Base-by-base conservation (phyloP, 2,797 vertebrate species). In the Tympanoctomys barrerae region DNA sequence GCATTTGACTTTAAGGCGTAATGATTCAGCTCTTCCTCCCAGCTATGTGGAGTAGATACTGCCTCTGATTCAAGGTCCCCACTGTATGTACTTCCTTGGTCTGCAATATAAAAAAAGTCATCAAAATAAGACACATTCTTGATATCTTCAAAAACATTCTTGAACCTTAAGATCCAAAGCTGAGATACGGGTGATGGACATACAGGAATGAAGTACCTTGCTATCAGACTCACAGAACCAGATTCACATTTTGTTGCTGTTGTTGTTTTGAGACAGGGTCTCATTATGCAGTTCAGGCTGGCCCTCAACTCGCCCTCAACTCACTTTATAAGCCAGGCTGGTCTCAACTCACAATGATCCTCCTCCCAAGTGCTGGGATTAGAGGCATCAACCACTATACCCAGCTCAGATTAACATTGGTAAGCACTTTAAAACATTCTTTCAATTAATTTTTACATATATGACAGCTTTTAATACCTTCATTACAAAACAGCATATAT, bases 51-150 rank as follows among this genome's bases (percentile, higher is more conserved):
- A 87, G 98, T 99, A 92, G 99, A 99, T 88, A 99, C 99, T 0
- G 99, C 99, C 54, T 99, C 99, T 0, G 99, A 99, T 94, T 99
- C 99, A 96, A 99, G 97, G 94, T 99, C 99, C 28, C 99, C 99
- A 0, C 99, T 99, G 93, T 99, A 99, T 5, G 98, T 99, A 97
- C 99, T 99, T 78, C 98, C 98, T 96, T 99, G 99, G 87, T 99
- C 99, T 99, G 98, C 68, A 94, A 96, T 0, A 14, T 22, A 96
- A 84, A 95, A 61, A 94, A 0, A 36, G 0, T 6, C 39, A 59
- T 89, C 52, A 84, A n/a, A 94, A 95, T 91, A 71, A 92, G 49
- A 75, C 1, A 68, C 13, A 59, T 9, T 82, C 14, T 33, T 70
- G 24, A 80, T n/a, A 81, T 75, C 54, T 26, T 89, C 36, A 92